Percentiles rank a stretch among this genome's conserved stretches.
Evolutionary conservation across 1,140 invertebrate species (phyloP).

Genomic region (Triops cancriformis): DNA sequence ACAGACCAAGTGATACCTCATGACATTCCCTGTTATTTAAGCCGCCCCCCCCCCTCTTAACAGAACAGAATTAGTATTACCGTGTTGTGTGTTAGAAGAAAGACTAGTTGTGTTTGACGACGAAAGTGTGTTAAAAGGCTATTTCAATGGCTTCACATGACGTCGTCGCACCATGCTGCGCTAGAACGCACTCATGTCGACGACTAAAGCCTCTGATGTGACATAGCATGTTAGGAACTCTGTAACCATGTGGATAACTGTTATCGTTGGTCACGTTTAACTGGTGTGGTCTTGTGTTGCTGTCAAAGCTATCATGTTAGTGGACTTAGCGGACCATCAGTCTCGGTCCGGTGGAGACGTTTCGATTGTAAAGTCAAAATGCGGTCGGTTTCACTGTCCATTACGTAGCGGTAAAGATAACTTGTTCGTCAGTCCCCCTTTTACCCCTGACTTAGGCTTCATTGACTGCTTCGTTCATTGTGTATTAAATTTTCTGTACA

Average conservation of each 20-base stretch:
- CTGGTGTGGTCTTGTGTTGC: neutral
- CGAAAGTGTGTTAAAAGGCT: neutral
- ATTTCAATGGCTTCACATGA: neutral
- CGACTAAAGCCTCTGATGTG: neutral
- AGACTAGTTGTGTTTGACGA: neutral
- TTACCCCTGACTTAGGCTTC: neutral
- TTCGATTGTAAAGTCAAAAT: neutral
- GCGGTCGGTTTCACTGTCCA: neutral
- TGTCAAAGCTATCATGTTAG: neutral
- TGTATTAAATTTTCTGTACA: slow-evolving; percentile 11
- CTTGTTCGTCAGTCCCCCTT: neutral
- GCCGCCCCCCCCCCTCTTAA: neutral
- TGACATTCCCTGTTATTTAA: slow-evolving; percentile 1
- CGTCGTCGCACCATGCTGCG: neutral
- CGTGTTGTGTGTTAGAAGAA: neutral
- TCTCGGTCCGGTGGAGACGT: neutral
- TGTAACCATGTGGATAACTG: neutral
- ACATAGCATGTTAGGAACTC: neutral
- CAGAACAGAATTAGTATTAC: neutral
- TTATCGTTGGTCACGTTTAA: neutral
- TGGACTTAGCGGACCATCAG: neutral
- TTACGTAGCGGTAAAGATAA: neutral
- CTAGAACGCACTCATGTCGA: neutral
- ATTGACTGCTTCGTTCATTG: neutral
- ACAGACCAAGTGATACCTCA: slow-evolving; percentile 13